A percentile compares a stretch with the other conserved stretches of the same genome.
These are phyloP conservation scores for Anaspis maculata DNA, from an alignment of 2,888 invertebrate genomes.

Conservation along the genomic window DNA sequence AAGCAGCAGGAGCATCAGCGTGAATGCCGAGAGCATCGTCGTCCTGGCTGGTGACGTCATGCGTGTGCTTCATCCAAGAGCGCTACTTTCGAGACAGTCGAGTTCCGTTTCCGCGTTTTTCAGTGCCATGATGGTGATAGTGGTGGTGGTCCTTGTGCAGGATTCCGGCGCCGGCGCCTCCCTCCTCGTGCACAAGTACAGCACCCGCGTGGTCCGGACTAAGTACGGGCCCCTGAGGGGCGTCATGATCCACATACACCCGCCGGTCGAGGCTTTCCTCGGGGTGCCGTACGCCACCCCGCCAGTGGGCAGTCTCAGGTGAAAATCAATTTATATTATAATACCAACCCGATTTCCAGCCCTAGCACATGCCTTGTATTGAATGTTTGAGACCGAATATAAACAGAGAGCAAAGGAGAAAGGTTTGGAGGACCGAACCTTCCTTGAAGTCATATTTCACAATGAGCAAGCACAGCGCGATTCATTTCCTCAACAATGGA, in stretches of 20 bases:
- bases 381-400: not conserved
- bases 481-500: too few relatives aligned
- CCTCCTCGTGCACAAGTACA: slow-evolving; percentile 65
- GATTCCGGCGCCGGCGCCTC: slow-evolving; percentile 42
- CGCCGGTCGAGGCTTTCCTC: slow-evolving; percentile 82
- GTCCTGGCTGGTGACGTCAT: slow-evolving; percentile 38
- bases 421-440: too few relatives aligned
- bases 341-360: too few relatives aligned
- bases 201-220: slow-evolving; percentile 75
- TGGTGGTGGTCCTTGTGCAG: slow-evolving; percentile 50
- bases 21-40: slow-evolving; percentile 24
- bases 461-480: too few relatives aligned
- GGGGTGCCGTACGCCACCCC: slow-evolving; percentile 93
- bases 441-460: too few relatives aligned
- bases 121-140: slow-evolving; percentile 45
- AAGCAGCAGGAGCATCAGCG: slow-evolving; percentile 26
- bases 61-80: slow-evolving; percentile 36
- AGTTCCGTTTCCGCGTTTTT: slow-evolving; percentile 33
- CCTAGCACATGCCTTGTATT: too few relatives aligned
- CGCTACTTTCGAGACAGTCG: slow-evolving; percentile 29
- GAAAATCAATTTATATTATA: slow-evolving; percentile 25
- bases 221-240: slow-evolving; percentile 86
- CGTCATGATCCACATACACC: slow-evolving; percentile 71
- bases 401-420: too few relatives aligned
- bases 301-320: slow-evolving; percentile 81